Evolutionary conservation across 2,797 vertebrate species (phyloP).

Genomic region (Manis crassicaudata): DNA sequence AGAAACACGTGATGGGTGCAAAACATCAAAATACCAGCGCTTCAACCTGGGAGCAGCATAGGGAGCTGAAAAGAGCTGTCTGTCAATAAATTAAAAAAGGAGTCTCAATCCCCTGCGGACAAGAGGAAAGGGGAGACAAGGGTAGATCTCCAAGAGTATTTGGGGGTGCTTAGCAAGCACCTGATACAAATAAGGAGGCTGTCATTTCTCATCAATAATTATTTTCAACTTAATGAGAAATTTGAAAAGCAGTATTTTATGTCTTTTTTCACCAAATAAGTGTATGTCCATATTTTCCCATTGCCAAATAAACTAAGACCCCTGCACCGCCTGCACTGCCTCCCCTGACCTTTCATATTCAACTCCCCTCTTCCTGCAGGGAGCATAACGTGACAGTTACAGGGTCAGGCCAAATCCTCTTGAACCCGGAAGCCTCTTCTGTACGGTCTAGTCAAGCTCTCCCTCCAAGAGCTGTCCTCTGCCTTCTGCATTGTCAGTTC

Average conservation of each 20-base stretch:
- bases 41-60: neutral
- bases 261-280: conserved; percentile 8
- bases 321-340: fast-evolving
- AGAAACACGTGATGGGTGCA: neutral
- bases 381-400: neutral
- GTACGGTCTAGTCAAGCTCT: fast-evolving
- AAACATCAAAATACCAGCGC: neutral
- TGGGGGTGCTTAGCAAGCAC: neutral
- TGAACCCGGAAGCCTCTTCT: neutral
- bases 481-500: neutral
- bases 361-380: neutral
- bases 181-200: neutral
- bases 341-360: neutral
- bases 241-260: neutral
- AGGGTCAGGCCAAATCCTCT: neutral
- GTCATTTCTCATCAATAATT: neutral
- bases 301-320: neutral
- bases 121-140: neutral
- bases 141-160: neutral
- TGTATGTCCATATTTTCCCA: neutral
- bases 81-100: neutral
- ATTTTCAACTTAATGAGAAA: conserved; percentile 10
- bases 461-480: neutral
- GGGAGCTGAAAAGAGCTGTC: neutral
- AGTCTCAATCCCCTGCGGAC: neutral